Evolutionary conservation across 2,888 invertebrate species (phyloP).

Genomic region (Scrobipalpa atriplicella): DNA sequence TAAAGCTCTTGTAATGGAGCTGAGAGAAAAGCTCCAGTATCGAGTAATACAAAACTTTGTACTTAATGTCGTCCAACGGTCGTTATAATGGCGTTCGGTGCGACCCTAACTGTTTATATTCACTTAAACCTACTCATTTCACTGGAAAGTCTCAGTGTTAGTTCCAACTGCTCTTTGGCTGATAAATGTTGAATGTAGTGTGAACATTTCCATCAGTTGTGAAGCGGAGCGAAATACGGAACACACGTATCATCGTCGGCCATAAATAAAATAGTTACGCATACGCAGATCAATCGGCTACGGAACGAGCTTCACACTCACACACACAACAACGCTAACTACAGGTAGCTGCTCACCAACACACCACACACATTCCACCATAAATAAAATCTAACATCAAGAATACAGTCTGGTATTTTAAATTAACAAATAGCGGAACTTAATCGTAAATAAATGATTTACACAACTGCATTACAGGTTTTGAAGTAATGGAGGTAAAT

Average conservation of each 20-base stretch:
- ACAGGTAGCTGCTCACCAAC: conserved; percentile 8
- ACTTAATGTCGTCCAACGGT: conserved; percentile 4
- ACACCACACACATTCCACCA: neutral
- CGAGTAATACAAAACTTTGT: conserved; percentile 14
- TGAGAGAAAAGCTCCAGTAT: conserved; percentile 2
- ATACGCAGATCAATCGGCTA: conserved; percentile 22
- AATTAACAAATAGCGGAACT: neutral
- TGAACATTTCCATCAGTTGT: neutral
- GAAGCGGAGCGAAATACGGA: conserved; percentile 12
- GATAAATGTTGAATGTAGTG: neutral
- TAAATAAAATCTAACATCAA: conserved; percentile 5
- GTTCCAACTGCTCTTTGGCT: neutral
- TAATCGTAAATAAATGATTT: conserved; percentile 9
- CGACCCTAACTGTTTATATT: conserved; percentile 14
- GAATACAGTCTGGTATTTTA: neutral
- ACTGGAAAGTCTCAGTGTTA: neutral
- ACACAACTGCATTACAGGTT: conserved; percentile 11
- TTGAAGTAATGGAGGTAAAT: neutral
- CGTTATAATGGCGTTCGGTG: neutral
- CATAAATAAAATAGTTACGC: conserved; percentile 28
- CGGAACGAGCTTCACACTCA: conserved; percentile 9
- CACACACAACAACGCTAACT: conserved; percentile 11
- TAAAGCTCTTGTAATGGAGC: neutral
- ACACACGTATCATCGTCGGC: conserved; percentile 24
- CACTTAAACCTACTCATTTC: neutral